Evolutionary conservation across 2,797 vertebrate genomes (phyloP), one percentile per base, ranked within the genome.

Genomic region (Lerista edwardsae): DNA sequence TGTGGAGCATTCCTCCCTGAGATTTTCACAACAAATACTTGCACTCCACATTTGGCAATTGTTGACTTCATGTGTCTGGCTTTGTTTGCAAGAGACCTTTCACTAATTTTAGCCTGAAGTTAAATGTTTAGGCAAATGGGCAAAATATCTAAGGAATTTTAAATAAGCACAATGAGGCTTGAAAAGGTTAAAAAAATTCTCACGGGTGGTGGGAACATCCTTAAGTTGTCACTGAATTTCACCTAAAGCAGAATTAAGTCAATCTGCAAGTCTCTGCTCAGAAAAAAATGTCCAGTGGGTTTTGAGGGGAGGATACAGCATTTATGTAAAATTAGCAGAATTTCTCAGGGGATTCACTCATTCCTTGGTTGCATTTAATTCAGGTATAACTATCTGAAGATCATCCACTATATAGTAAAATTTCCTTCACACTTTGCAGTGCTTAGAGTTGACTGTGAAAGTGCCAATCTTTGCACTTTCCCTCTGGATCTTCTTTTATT

Each of bases 321-420:
- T 57, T 75, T 83, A 39, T 67, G 44, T 75, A 75, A 83, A 47
- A 67, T 67, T 44, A 76, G 17, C 34, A 76, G 41, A n/a, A 68
- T 75, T 68, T 76, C 47, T 83, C 47, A 75, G 29, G 82, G 51
- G 47, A 14, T 1, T 67, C 34, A 57, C 47, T 61, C 25, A 31
- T 51, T 14, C 34, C 34, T 67, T 21, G 31, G 62, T 25, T 83
- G 44, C 75, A 55, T 10, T 67, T 74, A 74, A 15, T 51, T 62
- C 61, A 23, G 25, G 44, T 75, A 67, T 75, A 75, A 83, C 6
- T 67, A 55, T 39, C 41, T 68, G 62, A 67, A 67, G 61, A 59
- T 67, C 31, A 51, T 23, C 61, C 47, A 71, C 23, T 83, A 21
- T 67, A 31, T 34, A 57, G 15, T n/a, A 68, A 19, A 68, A 76